These are phyloP conservation scores for Tenthredo livida DNA, from an alignment of 2,888 invertebrate species.

Conservation along the genomic window DNA sequence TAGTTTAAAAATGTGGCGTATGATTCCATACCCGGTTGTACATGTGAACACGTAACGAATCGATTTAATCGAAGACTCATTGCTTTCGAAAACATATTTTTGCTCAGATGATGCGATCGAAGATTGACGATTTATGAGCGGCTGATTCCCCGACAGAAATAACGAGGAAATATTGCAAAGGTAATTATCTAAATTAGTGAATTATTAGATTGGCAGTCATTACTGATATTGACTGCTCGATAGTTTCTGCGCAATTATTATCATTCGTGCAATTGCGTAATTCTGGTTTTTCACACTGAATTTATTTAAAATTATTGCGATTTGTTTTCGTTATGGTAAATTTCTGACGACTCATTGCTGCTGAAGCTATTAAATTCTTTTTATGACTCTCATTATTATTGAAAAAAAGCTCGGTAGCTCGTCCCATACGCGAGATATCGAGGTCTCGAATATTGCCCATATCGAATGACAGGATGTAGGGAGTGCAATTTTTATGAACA, in stretches of 20 bases:
- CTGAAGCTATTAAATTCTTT: conserved; percentile 6
- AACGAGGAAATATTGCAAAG: neutral
- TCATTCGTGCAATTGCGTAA: neutral
- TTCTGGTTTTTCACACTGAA: neutral
- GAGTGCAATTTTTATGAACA: neutral
- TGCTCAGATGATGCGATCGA: neutral
- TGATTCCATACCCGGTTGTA: neutral
- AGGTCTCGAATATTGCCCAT: neutral
- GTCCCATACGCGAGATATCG: neutral
- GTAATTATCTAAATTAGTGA: conserved; percentile 34
- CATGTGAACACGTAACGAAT: neutral
- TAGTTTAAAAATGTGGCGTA: neutral
- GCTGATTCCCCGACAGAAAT: neutral
- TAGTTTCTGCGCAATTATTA: conserved; percentile 30
- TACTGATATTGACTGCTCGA: neutral
- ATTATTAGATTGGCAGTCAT: conserved; percentile 35
- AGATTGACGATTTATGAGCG: conserved; percentile 16
- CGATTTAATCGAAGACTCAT: conserved; percentile 10
- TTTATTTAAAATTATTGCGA: conserved; percentile 29
- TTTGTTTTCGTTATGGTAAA: neutral
- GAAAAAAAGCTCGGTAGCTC: neutral
- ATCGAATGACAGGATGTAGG: conserved; percentile 13
- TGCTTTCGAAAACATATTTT: conserved; percentile 25
- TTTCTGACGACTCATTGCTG: conserved; percentile 12
- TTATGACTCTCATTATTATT: conserved; percentile 16